Evolutionary conservation across 2,888 invertebrate genomes (phyloP), one percentile per base, ranked within the genome.

Genomic region (Idaea biselata): DNA sequence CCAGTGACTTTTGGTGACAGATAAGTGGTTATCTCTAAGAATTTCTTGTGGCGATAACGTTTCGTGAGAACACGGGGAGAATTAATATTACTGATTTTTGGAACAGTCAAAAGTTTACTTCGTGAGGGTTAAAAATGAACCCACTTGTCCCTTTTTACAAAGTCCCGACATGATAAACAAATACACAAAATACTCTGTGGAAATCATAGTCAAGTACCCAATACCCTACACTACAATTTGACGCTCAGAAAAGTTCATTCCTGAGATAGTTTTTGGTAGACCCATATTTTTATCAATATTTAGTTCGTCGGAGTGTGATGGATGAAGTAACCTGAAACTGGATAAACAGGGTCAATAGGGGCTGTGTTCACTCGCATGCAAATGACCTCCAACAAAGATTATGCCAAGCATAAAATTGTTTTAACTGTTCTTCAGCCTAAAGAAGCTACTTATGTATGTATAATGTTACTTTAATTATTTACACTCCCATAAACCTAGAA

Each of bases 11-110:
- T 71, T 66, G 68, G 73, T 60, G 81, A 84, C 81, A 87, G 88
- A 89, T 89, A 89, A 86, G 82, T 71, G 82, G 86, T 89, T 90
- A 89, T 91, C 87, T 80, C 82, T 78, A 77, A 71, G 74, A 84
- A 84, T 83, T 81, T 84, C 80, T 76, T 73, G 72, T 77, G 68
- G 73, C 77, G 89, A 91, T 89, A 90, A 89, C 79, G 75, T 73
- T 74, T 72, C 84, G 85, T 85, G 87, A 84, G 86, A 87, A 86
- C 82, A 80, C 75, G 76, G 78, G 73, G 79, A 75, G 74, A 70
- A 70, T 68, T 82, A 76, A 80, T 85, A 81, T 80, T 80, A 76
- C 69, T 68, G 76, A 79, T 77, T 80, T 79, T 72, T 56, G 56
- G 69, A 73, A 44, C 44, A 11, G 44, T 44, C 44, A 0, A 44